These are phyloP conservation scores for Puffinus mauretanicus DNA, from an alignment of 2,113 vertebrate species.

Conservation along the genomic window DNA sequence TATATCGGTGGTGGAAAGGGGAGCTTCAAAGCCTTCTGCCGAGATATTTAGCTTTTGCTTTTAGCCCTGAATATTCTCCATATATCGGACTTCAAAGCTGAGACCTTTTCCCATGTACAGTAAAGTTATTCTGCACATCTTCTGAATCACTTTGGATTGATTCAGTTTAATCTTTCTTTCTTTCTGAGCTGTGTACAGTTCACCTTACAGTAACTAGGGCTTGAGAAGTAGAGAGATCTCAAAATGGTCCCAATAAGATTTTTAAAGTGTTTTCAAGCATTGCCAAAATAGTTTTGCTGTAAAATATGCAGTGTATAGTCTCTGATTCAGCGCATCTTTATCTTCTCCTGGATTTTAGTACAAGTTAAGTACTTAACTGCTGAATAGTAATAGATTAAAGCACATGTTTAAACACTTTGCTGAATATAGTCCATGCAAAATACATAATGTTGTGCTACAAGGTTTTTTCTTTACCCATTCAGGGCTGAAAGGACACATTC, in stretches of 20 bases:
- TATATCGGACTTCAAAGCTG: background rate
- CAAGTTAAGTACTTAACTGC: background rate
- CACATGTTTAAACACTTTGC: background rate
- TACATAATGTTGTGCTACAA: background rate
- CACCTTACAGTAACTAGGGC: background rate
- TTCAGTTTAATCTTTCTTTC: background rate
- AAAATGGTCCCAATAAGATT: background rate
- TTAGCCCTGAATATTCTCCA: background rate
- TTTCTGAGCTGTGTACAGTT: background rate
- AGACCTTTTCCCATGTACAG: background rate
- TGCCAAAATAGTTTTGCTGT: background rate
- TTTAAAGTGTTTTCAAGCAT: background rate
- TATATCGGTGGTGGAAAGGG: background rate
- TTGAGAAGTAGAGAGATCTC: background rate
- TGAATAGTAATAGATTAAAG: constrained; percentile 23
- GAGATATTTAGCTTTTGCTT: background rate
- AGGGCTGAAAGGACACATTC: background rate
- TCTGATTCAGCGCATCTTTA: background rate
- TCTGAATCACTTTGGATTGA: background rate
- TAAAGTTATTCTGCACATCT: background rate
- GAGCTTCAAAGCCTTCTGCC: background rate
- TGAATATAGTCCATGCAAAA: background rate
- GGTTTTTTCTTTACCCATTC: background rate
- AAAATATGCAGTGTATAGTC: background rate
- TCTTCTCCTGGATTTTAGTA: background rate